Percentiles rank a stretch among this genome's conserved stretches.
Evolutionary conservation across 2,888 invertebrate genomes (phyloP).

Genomic region (Lasioglossum villosulum): DNA sequence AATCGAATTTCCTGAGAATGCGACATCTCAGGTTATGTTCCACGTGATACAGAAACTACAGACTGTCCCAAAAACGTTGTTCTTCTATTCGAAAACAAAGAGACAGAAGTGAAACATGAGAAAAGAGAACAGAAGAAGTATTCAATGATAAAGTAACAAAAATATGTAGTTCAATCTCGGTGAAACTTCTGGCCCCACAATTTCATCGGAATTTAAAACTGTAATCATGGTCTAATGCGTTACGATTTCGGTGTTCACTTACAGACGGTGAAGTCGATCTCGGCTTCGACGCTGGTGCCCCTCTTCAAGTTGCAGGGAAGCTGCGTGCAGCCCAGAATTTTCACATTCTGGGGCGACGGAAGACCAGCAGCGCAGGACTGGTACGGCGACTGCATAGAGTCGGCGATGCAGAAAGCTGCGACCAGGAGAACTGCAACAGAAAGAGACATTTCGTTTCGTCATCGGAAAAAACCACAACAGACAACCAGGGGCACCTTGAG

Average conservation of each 20-base stretch:
- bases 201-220: too few species aligned
- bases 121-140: too few species aligned
- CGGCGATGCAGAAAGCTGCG: conserved; percentile 64
- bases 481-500: too few species aligned
- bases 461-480: too few species aligned
- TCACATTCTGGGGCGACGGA: conserved; percentile 58
- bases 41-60: background rate
- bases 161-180: too few species aligned
- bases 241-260: conserved; percentile 50
- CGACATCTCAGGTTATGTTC: background rate
- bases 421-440: conserved; percentile 62
- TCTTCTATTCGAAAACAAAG: too few species aligned
- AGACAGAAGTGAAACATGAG: too few species aligned
- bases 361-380: conserved; percentile 50
- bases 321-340: conserved; percentile 64
- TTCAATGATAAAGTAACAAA: too few species aligned
- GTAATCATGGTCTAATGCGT: too few species aligned
- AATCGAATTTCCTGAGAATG: background rate
- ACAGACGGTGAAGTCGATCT: conserved; percentile 71
- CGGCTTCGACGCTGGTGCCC: conserved; percentile 59
- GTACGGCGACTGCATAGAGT: conserved; percentile 55
- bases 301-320: conserved; percentile 69
- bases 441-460: background rate
- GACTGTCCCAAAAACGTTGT: too few species aligned
- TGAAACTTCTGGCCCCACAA: too few species aligned